Percentiles rank a stretch among this genome's conserved stretches.
phyloP scores from a whole-genome alignment of 2,888 invertebrate species.

The Pterobdella sp. region DNA sequence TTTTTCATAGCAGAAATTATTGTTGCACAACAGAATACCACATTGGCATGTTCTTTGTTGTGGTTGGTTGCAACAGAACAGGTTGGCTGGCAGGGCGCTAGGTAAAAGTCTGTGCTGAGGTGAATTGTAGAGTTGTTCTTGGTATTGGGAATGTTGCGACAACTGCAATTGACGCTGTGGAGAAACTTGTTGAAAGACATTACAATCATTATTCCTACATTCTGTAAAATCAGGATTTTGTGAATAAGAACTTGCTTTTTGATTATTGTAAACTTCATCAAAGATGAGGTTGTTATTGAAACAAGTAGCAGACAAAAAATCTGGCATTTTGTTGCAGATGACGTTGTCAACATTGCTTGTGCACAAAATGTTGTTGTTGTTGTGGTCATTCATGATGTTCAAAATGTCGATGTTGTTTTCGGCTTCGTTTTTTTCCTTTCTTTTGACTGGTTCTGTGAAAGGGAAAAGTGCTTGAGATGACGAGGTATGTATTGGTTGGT shows the following conservation, averaged over 20 bases:
- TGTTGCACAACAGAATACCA: too few species aligned
- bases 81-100: neutral
- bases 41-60: neutral
- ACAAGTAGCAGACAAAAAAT: neutral
- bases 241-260: neutral
- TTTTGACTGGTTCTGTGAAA: neutral
- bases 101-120: neutral
- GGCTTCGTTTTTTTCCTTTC: neutral
- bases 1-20: too few species aligned
- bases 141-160: slow-evolving; percentile 4
- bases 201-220: neutral
- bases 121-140: too few species aligned
- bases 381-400: slow-evolving; percentile 17
- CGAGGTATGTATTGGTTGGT: neutral
- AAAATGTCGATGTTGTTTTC: neutral
- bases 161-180: neutral
- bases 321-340: slow-evolving; percentile 3
- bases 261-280: neutral
- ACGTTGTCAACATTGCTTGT: neutral
- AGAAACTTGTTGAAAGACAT: neutral
- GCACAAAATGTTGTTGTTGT: neutral
- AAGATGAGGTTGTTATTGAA: neutral
- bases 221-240: neutral
- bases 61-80: neutral
- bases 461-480: slow-evolving; percentile 2